Evolutionary conservation across 1,140 invertebrate species (phyloP), one percentile per base, ranked within the genome.

Genomic region (Platorchestia sp.): DNA sequence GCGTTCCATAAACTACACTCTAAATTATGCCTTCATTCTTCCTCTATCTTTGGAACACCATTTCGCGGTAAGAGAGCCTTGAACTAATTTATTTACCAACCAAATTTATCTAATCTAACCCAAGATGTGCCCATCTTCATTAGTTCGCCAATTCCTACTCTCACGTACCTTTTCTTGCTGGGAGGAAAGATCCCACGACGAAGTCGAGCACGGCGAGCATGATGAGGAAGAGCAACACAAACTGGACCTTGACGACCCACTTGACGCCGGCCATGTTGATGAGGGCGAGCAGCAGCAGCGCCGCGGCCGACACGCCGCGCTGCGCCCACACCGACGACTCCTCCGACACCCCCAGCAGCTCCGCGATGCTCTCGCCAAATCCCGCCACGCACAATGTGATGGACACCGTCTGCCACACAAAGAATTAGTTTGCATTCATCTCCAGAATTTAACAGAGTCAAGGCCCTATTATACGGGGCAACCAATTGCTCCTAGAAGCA

Each of bases 361-460:
- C 98, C 41, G 99, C 98, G 98, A 99, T 98, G 0, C 99, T 99
- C 97, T 99, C 99, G 95, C 99, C 99, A 97, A 99, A 99, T 96
- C 99, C 99, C 96, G 98, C 98, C 27, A 99, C 99, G 97, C 99
- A 99, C 86, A 99, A 97, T 22, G 99, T 99, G 97, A 99, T 99
- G 96, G 99, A 99, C 0, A 99, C 99, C 96, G 99, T 99, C 98
- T 99, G 97, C 95, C 96, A 47, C 41, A 41, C 3, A 89, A 89
- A 42, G 27, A 16, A 89, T 89, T 42, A 89, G 41, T 89, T 27
- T 44, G 27, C 41, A 75, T 22, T 51, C 59, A 36, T 36, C 36
- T 75, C 36, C 27, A 75, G n/a, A n/a, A n/a, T n/a, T n/a, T n/a
- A n/a, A n/a, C n/a, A n/a, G n/a, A n/a, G n/a, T n/a, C n/a, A n/a